phyloP scores from a whole-genome alignment of 2,888 invertebrate genomes.

The Blera fallax region DNA sequence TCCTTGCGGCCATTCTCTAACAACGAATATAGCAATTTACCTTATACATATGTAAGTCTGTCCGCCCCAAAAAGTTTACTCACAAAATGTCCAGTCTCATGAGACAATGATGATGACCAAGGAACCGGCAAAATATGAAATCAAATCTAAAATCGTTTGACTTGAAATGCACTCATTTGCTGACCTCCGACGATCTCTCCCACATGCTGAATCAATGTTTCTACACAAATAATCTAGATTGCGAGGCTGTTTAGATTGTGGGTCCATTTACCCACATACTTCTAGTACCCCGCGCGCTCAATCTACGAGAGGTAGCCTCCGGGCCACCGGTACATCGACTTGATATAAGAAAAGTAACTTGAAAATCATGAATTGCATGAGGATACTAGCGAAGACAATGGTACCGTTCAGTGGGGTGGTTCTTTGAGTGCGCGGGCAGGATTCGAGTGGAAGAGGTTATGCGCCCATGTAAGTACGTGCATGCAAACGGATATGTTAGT shows the following conservation, averaged over 20 bases:
- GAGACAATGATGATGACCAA: conserved; percentile 39
- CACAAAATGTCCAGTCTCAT: not conserved
- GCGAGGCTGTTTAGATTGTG: conserved; percentile 47
- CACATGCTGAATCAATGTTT: conserved; percentile 72
- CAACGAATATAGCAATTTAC: conserved; percentile 59
- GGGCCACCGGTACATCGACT: conserved; percentile 59
- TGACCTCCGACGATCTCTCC: conserved; percentile 72
- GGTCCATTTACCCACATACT: conserved; percentile 46
- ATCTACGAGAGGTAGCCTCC: conserved; percentile 46
- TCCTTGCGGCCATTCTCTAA: not conserved
- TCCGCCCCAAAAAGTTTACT: conserved; percentile 36
- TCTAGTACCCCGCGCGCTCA: conserved; percentile 16
- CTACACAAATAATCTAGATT: conserved; percentile 67
- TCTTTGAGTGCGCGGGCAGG: conserved; percentile 42
- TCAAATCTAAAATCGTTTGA: conserved; percentile 71
- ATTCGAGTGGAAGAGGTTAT: conserved; percentile 62
- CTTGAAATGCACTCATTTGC: conserved; percentile 73
- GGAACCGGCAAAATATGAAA: conserved; percentile 54
- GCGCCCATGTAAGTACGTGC: conserved; percentile 69
- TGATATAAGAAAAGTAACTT: conserved; percentile 53
- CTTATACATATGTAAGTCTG: conserved; percentile 23
- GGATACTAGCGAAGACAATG: conserved; percentile 56
- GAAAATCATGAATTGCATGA: conserved; percentile 46
- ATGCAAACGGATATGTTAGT: conserved; percentile 69
- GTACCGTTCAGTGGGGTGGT: conserved; percentile 48